A percentile compares a stretch with the other conserved stretches of the same genome.
phyloP scores from a whole-genome alignment of 2,113 vertebrate genomes.

The Cryptomyrus ogoouensis region DNA sequence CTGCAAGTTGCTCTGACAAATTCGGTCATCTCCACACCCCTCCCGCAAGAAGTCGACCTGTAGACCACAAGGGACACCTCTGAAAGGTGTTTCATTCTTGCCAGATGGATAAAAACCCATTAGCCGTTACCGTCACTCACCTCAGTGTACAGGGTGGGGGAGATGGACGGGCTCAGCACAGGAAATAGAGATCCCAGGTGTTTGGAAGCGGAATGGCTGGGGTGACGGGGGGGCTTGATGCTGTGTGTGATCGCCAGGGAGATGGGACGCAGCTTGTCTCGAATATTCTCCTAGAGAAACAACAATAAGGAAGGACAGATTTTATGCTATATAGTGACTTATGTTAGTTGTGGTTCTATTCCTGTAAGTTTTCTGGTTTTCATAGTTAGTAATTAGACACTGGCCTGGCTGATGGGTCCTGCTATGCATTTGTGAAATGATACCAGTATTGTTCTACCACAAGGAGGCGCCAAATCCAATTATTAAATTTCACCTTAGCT shows the following conservation, averaged over 20 bases:
- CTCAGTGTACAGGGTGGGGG: conserved; percentile 70
- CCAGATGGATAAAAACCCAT: background rate
- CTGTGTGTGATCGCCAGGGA: conserved; percentile 70
- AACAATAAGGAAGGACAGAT: background rate
- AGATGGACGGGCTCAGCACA: conserved; percentile 66
- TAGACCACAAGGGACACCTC: background rate
- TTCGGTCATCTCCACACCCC: conserved; percentile 83
- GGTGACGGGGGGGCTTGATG: conserved; percentile 59
- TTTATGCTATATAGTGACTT: background rate
- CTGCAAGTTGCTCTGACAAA: conserved; percentile 90
- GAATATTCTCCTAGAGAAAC: conserved; percentile 68
- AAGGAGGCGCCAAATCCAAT: background rate
- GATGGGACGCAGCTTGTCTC: conserved; percentile 83
- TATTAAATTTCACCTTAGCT: background rate
- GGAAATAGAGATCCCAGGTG: conserved; percentile 63
- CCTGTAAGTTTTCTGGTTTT: background rate
- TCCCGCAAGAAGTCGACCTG: conserved; percentile 86
- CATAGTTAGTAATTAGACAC: background rate
- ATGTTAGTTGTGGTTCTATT: background rate
- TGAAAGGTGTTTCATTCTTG: background rate
- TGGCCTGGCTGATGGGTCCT: background rate
- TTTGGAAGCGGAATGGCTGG: conserved; percentile 48
- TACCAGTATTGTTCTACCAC: background rate
- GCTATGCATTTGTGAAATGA: background rate
- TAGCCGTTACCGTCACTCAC: conserved; percentile 43